Evolutionary conservation across 2,888 invertebrate genomes (phyloP).

Genomic region (Mechanitis messenoides): DNA sequence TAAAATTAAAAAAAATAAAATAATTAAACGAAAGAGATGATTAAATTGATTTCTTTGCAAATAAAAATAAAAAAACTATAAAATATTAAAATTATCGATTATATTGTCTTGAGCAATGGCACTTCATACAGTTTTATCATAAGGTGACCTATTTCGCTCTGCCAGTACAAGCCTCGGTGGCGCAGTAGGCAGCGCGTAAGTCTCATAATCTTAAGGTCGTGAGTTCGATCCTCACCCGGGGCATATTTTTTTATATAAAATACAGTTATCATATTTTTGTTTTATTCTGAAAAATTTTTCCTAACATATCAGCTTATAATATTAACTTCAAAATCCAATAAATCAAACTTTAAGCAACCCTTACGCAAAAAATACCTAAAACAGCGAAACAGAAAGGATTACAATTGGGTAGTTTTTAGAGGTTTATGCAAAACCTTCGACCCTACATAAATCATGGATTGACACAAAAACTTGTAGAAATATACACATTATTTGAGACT

Average conservation of each 20-base stretch:
- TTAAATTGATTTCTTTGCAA: too few relatives aligned
- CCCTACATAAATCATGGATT: constrained; percentile 2
- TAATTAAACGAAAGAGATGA: too few relatives aligned
- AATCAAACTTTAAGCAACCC: constrained; percentile 8
- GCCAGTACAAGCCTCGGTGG: constrained; percentile 29
- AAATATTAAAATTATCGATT: neutral
- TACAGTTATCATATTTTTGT: constrained; percentile 13
- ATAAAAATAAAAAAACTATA: too few relatives aligned
- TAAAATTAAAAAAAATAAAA: too few relatives aligned
- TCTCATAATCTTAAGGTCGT: constrained; percentile 92
- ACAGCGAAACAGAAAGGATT: constrained; percentile 5
- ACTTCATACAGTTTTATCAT: neutral
- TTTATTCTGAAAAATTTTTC: neutral
- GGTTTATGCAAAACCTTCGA: constrained; percentile 1
- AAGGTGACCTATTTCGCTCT: constrained; percentile 23
- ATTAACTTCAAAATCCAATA: constrained; percentile 2
- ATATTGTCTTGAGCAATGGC: neutral
- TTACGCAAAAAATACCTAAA: neutral
- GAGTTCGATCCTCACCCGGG: constrained; percentile 93
- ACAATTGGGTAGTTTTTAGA: neutral
- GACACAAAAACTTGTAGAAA: neutral
- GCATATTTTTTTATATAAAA: constrained; percentile 54
- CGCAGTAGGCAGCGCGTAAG: constrained; percentile 87
- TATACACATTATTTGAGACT: too few relatives aligned
- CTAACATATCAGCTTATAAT: neutral